Conservation (phyloP, 2,888 invertebrate species). For the Cerceris rybyensis region DNA sequence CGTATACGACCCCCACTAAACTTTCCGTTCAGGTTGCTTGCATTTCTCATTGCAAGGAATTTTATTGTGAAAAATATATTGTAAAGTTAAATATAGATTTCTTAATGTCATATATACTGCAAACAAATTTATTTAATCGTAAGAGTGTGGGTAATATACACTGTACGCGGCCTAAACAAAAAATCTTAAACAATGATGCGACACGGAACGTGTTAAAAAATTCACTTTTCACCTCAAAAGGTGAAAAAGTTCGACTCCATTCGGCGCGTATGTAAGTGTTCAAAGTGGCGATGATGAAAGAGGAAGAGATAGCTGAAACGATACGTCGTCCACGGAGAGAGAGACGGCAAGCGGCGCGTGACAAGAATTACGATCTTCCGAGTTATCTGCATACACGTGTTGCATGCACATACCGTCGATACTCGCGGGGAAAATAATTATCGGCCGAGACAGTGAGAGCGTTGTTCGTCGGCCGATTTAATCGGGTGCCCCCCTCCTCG, state of each 20-base stretch:
- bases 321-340: constrained; percentile 49
- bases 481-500: constrained; percentile 18
- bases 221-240: too few relatives aligned
- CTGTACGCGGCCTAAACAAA: too few relatives aligned
- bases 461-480: constrained; percentile 50
- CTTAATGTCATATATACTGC: too few relatives aligned
- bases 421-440: constrained; percentile 55
- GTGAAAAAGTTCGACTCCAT: constrained; percentile 7
- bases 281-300: constrained; percentile 63
- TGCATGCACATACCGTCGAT: constrained; percentile 36
- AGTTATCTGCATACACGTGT: constrained; percentile 57
- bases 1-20: too few relatives aligned
- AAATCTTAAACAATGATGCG: too few relatives aligned
- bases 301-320: constrained; percentile 59
- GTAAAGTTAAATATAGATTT: too few relatives aligned
- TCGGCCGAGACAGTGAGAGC: constrained; percentile 43
- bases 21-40: too few relatives aligned
- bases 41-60: too few relatives aligned
- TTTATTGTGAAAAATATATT: too few relatives aligned
- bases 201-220: too few relatives aligned
- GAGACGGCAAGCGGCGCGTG: constrained; percentile 53
- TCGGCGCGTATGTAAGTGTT: constrained; percentile 38
- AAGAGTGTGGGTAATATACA: too few relatives aligned
- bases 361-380: constrained; percentile 42
- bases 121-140: too few relatives aligned